Evolutionary conservation across 1,140 invertebrate genomes (phyloP), one percentile per base, ranked within the genome.

Genomic region (Andricus grossulariae): DNA sequence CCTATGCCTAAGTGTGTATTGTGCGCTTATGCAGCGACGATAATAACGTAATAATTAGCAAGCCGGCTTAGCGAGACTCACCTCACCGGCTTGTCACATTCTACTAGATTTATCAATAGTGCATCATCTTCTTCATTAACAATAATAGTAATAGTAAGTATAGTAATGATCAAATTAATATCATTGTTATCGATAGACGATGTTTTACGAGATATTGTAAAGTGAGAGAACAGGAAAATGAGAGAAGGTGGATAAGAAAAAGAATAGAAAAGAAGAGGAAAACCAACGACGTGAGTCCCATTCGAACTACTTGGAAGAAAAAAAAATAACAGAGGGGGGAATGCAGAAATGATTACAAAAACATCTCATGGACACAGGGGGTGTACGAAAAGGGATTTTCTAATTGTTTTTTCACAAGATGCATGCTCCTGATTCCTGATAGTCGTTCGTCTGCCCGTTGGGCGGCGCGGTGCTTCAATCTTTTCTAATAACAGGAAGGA

Each of bases 1-100:
- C 87, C 87, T 90, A 90, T 84, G 88, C 52, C 80, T 81, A 81
- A 54, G n/a, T 39, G 21, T 60, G 19, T 66, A 7, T 45, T 66
- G 32, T 32, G 32, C 25, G 57, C 57, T 72, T 72, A 72, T 18
- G 39, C 25, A 72, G 51, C 71, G 71, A 72, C 21, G 50, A 72
- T 72, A 19, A 32, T 25, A 72, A 39, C 39, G 39, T 10, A 39
- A 39, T 39, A 39, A 39, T 2, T 7, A 51, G 71, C 71, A 13
- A 60, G 55, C 8, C 57, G 57, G 25, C 21, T 54, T 12, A 5
- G 12, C 13, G 50, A 57, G n/a, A 74, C 39, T 39, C 39, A 6
- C 3, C 3, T 39, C 39, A 39, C 13, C 57, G 57, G 16, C 25
- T 66, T 16, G 25, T 66, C 60, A 66, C 60, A 66, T 66, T 66